phyloP scores from a whole-genome alignment of 2,888 invertebrate species.

The Pristionchus exspectatus region DNA sequence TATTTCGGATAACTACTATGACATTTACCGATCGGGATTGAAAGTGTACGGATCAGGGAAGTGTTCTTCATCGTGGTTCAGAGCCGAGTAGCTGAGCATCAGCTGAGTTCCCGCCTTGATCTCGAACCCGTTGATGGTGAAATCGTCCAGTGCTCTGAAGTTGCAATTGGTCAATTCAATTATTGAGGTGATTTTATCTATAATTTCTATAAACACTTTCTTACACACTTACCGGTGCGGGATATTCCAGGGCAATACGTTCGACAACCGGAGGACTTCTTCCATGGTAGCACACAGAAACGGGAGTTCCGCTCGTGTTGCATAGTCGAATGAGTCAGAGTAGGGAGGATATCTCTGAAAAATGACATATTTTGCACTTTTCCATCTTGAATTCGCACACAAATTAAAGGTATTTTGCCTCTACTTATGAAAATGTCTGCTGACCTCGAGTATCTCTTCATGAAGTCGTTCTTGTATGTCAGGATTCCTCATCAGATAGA shows the following conservation, averaged over 20 bases:
- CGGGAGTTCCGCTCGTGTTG: slow-evolving; percentile 57
- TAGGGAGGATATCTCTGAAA: neutral
- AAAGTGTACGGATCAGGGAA: slow-evolving; percentile 38
- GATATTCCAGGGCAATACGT: slow-evolving; percentile 77
- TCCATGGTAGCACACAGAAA: slow-evolving; percentile 72
- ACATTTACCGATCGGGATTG: slow-evolving; percentile 38
- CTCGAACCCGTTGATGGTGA: neutral
- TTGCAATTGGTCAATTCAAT: neutral
- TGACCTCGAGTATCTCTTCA: slow-evolving; percentile 57
- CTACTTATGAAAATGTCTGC: neutral
- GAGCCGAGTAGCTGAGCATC: neutral
- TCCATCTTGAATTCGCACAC: too few relatives aligned
- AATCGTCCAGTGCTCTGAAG: neutral
- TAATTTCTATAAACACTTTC: neutral
- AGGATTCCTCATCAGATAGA: slow-evolving; percentile 73
- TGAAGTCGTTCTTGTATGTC: slow-evolving; percentile 68
- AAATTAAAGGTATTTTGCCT: neutral
- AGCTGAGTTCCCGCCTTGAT: slow-evolving; percentile 38
- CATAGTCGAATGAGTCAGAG: neutral
- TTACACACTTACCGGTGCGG: slow-evolving; percentile 67
- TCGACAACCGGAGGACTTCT: slow-evolving; percentile 74
- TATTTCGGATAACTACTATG: neutral
- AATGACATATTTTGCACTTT: neutral
- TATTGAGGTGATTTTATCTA: neutral
- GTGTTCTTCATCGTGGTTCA: slow-evolving; percentile 39